Conservation (phyloP, 2,888 invertebrate species). For the Apamea sordens region DNA sequence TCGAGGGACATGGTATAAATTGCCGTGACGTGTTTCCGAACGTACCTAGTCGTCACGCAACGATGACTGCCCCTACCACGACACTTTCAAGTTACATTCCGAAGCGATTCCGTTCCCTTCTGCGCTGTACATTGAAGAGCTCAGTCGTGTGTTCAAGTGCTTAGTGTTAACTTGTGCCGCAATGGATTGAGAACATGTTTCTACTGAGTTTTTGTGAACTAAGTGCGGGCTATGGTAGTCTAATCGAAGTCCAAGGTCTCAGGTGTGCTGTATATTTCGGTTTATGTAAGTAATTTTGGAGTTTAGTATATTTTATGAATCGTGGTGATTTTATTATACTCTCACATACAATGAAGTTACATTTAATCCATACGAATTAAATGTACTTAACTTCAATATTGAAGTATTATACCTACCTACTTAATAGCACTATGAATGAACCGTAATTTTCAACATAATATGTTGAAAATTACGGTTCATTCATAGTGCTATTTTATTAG, state of each 20-base stretch:
- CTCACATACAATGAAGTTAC: not conserved
- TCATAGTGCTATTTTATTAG: too few relatives aligned
- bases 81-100: slow-evolving; percentile 75
- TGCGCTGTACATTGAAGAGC: slow-evolving; percentile 71
- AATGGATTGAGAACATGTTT: slow-evolving; percentile 76
- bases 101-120: slow-evolving; percentile 70
- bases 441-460: slow-evolving; percentile 1
- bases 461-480: too few relatives aligned
- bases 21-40: slow-evolving; percentile 80
- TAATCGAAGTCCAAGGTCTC: slow-evolving; percentile 85
- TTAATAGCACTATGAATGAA: not conserved
- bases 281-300: slow-evolving; percentile 75
- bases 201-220: slow-evolving; percentile 71
- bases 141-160: slow-evolving; percentile 70
- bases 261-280: slow-evolving; percentile 77
- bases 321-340: slow-evolving; percentile 34
- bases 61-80: slow-evolving; percentile 83
- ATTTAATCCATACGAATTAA: not conserved
- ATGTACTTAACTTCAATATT: slow-evolving; percentile 15
- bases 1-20: slow-evolving; percentile 83
- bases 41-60: slow-evolving; percentile 84
- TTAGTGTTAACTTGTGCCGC: slow-evolving; percentile 75
- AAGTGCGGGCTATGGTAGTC: slow-evolving; percentile 74
- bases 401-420: not conserved
- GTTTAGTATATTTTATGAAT: slow-evolving; percentile 58